Evolutionary conservation across 2,113 vertebrate genomes (phyloP).

Genomic region (Gavia stellata): DNA sequence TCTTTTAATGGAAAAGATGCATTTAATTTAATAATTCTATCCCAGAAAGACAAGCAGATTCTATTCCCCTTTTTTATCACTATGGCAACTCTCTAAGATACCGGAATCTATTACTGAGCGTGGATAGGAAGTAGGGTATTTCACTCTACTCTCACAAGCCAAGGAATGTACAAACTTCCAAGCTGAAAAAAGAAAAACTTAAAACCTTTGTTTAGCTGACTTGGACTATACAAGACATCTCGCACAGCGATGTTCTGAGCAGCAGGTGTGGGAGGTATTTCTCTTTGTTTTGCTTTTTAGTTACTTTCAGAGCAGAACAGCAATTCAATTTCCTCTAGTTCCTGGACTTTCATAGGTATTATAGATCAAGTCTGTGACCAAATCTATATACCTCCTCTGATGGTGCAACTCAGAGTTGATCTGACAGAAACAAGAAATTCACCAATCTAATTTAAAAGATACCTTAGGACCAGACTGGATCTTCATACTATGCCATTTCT

Average conservation of each 20-base stretch:
- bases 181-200: background rate
- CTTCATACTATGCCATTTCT: background rate
- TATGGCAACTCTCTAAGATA: conserved; percentile 49
- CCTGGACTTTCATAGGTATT: background rate
- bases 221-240: background rate
- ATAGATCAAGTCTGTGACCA: background rate
- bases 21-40: conserved; percentile 46
- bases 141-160: background rate
- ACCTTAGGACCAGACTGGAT: background rate
- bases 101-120: background rate
- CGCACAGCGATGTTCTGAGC: background rate
- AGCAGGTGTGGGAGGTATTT: background rate
- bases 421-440: background rate
- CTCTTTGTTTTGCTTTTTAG: background rate
- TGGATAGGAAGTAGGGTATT: background rate
- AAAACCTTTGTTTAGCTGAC: background rate
- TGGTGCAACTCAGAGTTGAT: background rate
- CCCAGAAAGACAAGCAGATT: conserved; percentile 49
- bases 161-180: background rate
- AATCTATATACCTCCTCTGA: background rate
- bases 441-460: background rate
- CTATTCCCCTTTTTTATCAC: conserved; percentile 42
- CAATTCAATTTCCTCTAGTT: background rate
- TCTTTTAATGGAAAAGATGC: background rate
- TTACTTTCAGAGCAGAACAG: background rate